These are phyloP conservation scores for Phoeniculus purpureus DNA, from an alignment of 2,797 vertebrate genomes.

Conservation along the genomic window DNA sequence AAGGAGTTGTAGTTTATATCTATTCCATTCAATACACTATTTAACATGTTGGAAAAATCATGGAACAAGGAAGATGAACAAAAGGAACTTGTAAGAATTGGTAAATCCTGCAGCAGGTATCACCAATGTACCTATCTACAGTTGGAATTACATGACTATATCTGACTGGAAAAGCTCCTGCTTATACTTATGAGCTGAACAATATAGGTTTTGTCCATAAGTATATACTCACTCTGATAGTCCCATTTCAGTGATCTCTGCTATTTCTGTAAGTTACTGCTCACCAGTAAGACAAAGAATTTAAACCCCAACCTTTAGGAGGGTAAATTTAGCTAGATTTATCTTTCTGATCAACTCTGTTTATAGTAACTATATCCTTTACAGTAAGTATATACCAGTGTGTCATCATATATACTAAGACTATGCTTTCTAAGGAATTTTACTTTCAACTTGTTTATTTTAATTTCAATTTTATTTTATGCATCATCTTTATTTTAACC, in stretches of 20 bases:
- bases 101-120: not conserved
- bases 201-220: not conserved
- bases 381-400: too few relatives aligned
- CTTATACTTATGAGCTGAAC: not conserved
- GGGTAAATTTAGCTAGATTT: not conserved
- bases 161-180: not conserved
- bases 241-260: not conserved
- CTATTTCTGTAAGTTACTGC: not conserved
- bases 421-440: not conserved
- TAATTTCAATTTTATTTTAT: not conserved
- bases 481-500: not conserved
- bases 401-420: not conserved
- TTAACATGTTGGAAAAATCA: not conserved
- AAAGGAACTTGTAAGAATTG: not conserved
- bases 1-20: constrained; percentile 4
- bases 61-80: not conserved
- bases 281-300: not conserved
- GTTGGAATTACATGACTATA: not conserved
- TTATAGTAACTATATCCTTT: not conserved
- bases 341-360: not conserved
- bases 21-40: not conserved
- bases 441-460: not conserved
- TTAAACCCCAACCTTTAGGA: not conserved
- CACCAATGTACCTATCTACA: not conserved
- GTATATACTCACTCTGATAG: not conserved